These are phyloP conservation scores for Athene cunicularia DNA, from an alignment of 2,113 vertebrate species.

Conservation along the genomic window DNA sequence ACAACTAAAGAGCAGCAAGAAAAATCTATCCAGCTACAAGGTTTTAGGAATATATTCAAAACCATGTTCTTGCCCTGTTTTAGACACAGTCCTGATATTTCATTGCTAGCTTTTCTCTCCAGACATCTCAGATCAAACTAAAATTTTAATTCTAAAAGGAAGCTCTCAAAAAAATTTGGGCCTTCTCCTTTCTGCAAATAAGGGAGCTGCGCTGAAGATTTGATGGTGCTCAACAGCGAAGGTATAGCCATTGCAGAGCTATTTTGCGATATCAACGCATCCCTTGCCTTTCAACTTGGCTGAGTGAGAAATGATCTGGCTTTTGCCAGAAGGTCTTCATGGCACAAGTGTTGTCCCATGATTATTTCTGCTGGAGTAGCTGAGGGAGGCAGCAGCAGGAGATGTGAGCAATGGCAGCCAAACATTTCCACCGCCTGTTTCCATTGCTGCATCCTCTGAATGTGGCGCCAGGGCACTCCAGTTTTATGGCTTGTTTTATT, in stretches of 20 bases:
- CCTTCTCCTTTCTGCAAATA: background rate
- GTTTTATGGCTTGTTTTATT: background rate
- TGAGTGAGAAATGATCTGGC: background rate
- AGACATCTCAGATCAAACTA: background rate
- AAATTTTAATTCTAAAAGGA: background rate
- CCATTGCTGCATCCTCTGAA: accelerated
- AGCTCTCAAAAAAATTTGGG: background rate
- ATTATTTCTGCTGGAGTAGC: background rate
- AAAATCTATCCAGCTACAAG: background rate
- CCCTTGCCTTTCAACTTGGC: background rate
- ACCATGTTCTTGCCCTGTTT: background rate
- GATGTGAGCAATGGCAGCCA: accelerated
- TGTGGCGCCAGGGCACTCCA: accelerated
- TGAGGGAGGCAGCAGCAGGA: background rate
- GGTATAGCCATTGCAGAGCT: background rate
- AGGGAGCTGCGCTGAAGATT: background rate
- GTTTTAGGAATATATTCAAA: background rate
- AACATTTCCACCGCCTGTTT: background rate
- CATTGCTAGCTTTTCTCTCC: background rate
- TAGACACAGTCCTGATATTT: background rate
- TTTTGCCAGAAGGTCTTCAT: background rate
- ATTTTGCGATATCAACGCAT: background rate
- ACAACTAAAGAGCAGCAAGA: no score
- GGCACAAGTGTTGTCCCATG: background rate
- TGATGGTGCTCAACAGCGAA: background rate